These are phyloP conservation scores for Aramus guarauna DNA, from an alignment of 2,113 vertebrate genomes.

Conservation along the genomic window DNA sequence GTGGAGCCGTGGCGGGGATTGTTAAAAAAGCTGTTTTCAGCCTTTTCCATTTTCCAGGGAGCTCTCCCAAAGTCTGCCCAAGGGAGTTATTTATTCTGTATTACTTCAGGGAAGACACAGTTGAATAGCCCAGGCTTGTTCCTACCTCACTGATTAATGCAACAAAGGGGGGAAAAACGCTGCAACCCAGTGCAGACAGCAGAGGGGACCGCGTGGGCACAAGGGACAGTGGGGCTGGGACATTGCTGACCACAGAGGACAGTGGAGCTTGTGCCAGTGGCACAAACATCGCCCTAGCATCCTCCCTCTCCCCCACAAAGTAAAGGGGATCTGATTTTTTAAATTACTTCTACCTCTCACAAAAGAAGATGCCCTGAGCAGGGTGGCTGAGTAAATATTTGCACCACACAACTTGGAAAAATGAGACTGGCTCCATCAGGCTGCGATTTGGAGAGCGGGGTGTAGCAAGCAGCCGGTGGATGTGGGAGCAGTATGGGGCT, in stretches of 20 bases:
- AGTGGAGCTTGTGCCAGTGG: background rate
- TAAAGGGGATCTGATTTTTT: background rate
- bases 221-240: background rate
- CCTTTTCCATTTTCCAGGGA: constrained; percentile 28
- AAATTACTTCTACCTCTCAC: background rate
- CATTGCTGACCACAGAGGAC: accelerated
- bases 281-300: background rate
- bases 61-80: constrained; percentile 11
- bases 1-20: background rate
- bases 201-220: background rate
- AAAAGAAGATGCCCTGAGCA: background rate
- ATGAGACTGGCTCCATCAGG: background rate
- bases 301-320: background rate
- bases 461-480: background rate
- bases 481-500: background rate
- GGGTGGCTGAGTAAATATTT: background rate
- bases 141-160: background rate
- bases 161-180: background rate
- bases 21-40: constrained; percentile 35
- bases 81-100: constrained; percentile 13
- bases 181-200: background rate
- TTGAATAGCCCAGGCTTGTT: background rate
- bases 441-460: background rate
- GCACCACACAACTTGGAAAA: background rate
- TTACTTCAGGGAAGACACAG: constrained; percentile 1